Conservation (phyloP, 30 jellyfish, hydroid and myxozoan species). For the Euphysa ruthae region DNA sequence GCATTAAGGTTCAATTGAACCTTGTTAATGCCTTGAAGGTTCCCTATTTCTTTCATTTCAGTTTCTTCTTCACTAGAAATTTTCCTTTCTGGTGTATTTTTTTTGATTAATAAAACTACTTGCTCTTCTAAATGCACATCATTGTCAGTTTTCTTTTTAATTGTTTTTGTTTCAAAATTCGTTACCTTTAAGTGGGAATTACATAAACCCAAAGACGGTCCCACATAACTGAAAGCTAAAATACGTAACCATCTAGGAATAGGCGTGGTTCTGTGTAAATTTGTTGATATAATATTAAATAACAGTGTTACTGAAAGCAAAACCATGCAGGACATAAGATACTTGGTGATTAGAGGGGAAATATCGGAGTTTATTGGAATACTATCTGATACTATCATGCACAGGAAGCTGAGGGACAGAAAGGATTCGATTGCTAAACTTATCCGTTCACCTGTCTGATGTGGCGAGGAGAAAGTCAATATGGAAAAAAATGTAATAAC, state of each 20-base stretch:
- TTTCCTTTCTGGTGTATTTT: constrained; percentile 23
- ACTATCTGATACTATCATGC: constrained; percentile 95
- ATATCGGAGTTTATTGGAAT: constrained; percentile 88
- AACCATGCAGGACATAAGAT: constrained; percentile 69
- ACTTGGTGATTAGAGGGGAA: constrained; percentile 84
- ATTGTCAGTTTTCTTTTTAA: not conserved
- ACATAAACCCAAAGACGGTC: constrained; percentile 86
- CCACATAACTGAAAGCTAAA: constrained; percentile 59
- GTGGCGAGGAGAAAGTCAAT: constrained; percentile 87
- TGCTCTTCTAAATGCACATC: not conserved
- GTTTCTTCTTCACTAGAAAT: constrained; percentile 38
- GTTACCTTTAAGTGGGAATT: too few relatives aligned
- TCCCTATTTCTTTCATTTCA: constrained; percentile 32
- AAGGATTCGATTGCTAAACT: constrained; percentile 89
- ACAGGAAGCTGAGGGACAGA: constrained; percentile 72
- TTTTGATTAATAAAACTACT: too few relatives aligned
- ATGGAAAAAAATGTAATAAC: constrained; percentile 87
- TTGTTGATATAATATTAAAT: constrained; percentile 64
- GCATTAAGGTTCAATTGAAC: not conserved
- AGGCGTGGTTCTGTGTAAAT: constrained; percentile 31
- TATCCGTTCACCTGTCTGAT: constrained; percentile 69
- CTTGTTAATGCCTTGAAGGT: constrained; percentile 6
- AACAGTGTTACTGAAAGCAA: constrained; percentile 74
- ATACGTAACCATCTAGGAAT: constrained; percentile 71
- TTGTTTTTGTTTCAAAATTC: too few relatives aligned